These are phyloP conservation scores for Tetragonula carbonaria DNA, from an alignment of 2,888 invertebrate genomes.

Conservation along the genomic window DNA sequence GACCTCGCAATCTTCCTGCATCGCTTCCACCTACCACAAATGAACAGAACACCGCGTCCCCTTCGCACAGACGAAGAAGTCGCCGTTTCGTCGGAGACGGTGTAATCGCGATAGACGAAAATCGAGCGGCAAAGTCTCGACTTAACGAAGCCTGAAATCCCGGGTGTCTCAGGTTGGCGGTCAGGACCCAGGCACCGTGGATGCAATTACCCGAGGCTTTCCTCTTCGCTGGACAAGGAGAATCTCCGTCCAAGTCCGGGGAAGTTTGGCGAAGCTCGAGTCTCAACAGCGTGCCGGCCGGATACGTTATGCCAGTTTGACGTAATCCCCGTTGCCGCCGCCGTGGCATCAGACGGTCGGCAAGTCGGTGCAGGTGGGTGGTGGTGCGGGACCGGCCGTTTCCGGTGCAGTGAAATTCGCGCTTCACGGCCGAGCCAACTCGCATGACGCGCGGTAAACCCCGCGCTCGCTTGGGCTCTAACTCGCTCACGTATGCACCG, in stretches of 20 bases:
- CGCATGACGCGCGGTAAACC: constrained; percentile 71
- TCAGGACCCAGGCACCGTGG: constrained; percentile 26
- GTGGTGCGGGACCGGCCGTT: constrained; percentile 28
- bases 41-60: background rate
- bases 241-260: constrained; percentile 68
- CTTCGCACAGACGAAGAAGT: no score
- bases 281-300: constrained; percentile 53
- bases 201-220: constrained; percentile 64
- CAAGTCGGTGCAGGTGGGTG: constrained; percentile 19
- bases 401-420: constrained; percentile 59
- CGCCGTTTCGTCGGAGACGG: constrained; percentile 29
- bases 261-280: constrained; percentile 49
- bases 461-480: constrained; percentile 48
- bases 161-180: constrained; percentile 29
- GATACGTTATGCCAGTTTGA: constrained; percentile 79
- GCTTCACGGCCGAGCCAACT: constrained; percentile 53
- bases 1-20: background rate
- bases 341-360: constrained; percentile 56
- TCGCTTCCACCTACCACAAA: background rate
- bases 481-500: constrained; percentile 69
- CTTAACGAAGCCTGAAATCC: constrained; percentile 59
- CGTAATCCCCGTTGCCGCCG: constrained; percentile 74
- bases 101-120: constrained; percentile 35
- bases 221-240: constrained; percentile 62
- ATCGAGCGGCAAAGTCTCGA: constrained; percentile 41